Percentiles rank a stretch among this genome's conserved stretches.
phyloP scores from a whole-genome alignment of 2,888 invertebrate species.

The Octonoba sinensis region DNA sequence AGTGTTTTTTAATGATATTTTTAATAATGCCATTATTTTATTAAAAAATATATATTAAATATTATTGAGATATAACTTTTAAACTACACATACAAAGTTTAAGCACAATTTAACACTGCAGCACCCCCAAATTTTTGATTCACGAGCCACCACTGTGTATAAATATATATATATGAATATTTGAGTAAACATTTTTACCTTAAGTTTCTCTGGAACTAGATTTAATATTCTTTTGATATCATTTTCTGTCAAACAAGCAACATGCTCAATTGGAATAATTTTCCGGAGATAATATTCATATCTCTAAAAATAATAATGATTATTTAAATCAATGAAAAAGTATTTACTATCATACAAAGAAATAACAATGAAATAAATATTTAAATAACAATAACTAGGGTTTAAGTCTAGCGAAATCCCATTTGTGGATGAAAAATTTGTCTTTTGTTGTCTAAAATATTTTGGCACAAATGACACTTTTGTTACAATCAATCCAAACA shows the following conservation, averaged over 20 bases:
- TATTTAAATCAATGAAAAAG: background rate
- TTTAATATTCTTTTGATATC: constrained; percentile 29
- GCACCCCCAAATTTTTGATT: background rate
- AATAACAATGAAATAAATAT: background rate
- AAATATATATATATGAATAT: background rate
- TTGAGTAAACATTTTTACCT: constrained; percentile 20
- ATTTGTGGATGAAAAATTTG: too few relatives aligned
- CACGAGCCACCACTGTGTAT: background rate
- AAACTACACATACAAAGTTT: too few relatives aligned
- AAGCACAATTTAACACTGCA: background rate
- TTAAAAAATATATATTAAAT: too few relatives aligned
- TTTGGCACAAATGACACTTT: too few relatives aligned
- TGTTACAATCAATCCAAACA: too few relatives aligned
- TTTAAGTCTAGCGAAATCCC: too few relatives aligned
- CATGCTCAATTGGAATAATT: constrained; percentile 37
- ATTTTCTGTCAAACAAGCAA: constrained; percentile 34
- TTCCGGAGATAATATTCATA: constrained; percentile 56
- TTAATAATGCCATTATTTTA: too few relatives aligned
- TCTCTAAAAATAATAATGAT: constrained; percentile 18
- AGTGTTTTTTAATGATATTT: too few relatives aligned
- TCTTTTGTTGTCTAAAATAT: too few relatives aligned
- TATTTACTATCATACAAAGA: background rate
- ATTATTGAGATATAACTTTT: too few relatives aligned
- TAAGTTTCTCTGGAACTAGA: constrained; percentile 27
- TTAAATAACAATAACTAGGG: too few relatives aligned